Base-by-base conservation (phyloP, 1,140 invertebrate species). In the Elysia chlorotica region DNA sequence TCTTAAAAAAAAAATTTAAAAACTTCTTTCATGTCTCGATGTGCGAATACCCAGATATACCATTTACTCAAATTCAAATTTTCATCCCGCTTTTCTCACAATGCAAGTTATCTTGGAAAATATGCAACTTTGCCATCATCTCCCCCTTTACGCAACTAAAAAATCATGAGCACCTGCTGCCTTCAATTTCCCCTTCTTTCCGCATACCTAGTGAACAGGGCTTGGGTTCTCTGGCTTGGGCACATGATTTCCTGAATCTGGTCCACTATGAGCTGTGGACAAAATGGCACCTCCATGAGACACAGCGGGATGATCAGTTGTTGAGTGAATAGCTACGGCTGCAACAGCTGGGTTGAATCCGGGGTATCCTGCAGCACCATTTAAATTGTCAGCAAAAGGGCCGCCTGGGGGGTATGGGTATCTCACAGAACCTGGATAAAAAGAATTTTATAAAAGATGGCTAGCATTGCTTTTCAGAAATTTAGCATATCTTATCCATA, bases 241-340 rank as follows among this genome's bases (percentile, higher is more conserved):
- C 28, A 62, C 69, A 63, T 62, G 69, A 21, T 63, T 63, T 48
- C 69, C 69, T 21, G 69, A 71, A 28, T 71, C 69, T 63, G 69
- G 69, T 21, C 54, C 54, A 30, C 54, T 41, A 36, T 68, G 66
- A 48, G 66, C 66, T 33, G 41, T 68, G 25, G 69, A 41, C 69
- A 71, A 53, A 53, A 71, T 71, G 21, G 69, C 69, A 10, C 69
- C 69, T 48, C 69, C 69, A 71, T 71, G 69, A 48, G 69, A 71
- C 23, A 71, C 69, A n/a, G 69, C 57, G 31, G 69, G 69, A 63
- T 71, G 69, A 38, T 71, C 69, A 19, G 69, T 71, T 63, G 69
- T 71, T 63, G 69, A 71, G 28, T 71, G 69, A 48, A 71, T 71
- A 6, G 69, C 69, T 6, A 71, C 65, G n/a, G 65, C 65, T 61